A percentile compares a stretch with the other conserved stretches of the same genome.
Conservation (phyloP, 2,888 invertebrate genomes). For the Drosophila engyochracea region DNA sequence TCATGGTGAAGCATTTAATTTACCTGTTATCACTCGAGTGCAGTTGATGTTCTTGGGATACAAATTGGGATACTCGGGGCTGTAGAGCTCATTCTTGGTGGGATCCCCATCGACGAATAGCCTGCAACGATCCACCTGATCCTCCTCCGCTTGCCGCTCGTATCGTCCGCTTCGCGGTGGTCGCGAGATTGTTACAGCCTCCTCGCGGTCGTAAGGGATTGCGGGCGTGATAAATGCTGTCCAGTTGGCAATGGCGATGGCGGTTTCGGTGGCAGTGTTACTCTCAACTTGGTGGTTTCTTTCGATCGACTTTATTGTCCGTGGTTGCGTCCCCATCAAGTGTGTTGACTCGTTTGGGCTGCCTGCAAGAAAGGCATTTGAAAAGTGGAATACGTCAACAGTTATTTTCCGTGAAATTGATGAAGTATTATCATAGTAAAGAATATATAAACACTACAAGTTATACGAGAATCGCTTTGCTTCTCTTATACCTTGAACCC, state of each 20-base stretch:
- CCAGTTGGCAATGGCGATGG: constrained; percentile 5
- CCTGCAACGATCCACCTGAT: constrained; percentile 85
- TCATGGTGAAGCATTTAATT: constrained; percentile 63
- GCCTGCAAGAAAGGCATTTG: constrained; percentile 5
- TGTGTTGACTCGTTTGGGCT: constrained; percentile 9
- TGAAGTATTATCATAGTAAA: constrained; percentile 51
- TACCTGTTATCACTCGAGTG: constrained; percentile 89
- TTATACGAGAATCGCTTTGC: too few relatives aligned
- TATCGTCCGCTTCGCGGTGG: constrained; percentile 45
- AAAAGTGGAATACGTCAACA: constrained; percentile 11
- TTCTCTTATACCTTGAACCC: too few relatives aligned
- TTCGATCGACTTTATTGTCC: constrained; percentile 7
- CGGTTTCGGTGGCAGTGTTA: constrained; percentile 9
- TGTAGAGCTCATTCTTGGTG: constrained; percentile 88
- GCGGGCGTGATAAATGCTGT: constrained; percentile 30
- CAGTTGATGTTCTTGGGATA: constrained; percentile 90
- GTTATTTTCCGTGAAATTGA: constrained; percentile 39
- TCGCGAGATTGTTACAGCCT: constrained; percentile 39
- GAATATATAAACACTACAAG: too few relatives aligned
- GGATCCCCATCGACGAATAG: constrained; percentile 87
- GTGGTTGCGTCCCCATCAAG: constrained; percentile 11
- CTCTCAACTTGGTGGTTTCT: background rate
- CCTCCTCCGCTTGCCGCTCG: constrained; percentile 71
- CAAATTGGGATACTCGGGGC: constrained; percentile 89
- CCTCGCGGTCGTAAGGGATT: background rate